A percentile compares a stretch with the other conserved stretches of the same genome.
Evolutionary conservation across 1,140 invertebrate genomes (phyloP).

Genomic region (Radopholus similis): DNA sequence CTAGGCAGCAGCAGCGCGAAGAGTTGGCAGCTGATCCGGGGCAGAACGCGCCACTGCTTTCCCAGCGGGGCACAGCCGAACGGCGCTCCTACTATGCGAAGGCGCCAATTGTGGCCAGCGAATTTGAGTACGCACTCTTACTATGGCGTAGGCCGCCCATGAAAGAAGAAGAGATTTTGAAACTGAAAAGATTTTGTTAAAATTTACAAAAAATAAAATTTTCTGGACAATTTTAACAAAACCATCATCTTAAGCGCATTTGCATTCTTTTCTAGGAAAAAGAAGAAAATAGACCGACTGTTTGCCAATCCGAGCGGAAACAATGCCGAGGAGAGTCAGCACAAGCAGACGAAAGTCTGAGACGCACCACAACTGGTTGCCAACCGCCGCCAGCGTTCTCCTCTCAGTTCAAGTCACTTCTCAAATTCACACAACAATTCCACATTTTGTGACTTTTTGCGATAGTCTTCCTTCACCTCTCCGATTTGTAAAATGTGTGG

Average conservation of each 20-base stretch:
- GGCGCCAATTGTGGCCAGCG: conserved; percentile 15
- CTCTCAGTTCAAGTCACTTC: too few relatives aligned
- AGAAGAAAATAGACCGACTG: conserved; percentile 36
- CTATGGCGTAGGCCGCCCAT: not conserved
- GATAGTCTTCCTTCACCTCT: too few relatives aligned
- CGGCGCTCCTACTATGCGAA: conserved; percentile 34
- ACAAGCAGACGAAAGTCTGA: not conserved
- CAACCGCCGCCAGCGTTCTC: too few relatives aligned
- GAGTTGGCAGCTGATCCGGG: not conserved
- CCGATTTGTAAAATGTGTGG: too few relatives aligned
- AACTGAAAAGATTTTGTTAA: conserved; percentile 4
- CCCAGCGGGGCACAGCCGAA: conserved; percentile 24
- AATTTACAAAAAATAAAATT: not conserved
- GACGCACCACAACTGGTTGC: too few relatives aligned
- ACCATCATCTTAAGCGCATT: not conserved
- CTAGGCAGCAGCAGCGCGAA: not conserved
- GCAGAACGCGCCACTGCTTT: conserved; percentile 14
- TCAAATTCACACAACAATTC: too few relatives aligned
- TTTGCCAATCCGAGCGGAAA: conserved; percentile 17
- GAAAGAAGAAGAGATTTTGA: not conserved
- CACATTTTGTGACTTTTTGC: too few relatives aligned
- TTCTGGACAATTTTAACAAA: not conserved
- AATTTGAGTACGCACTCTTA: conserved; percentile 25
- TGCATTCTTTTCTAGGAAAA: conserved; percentile 25
- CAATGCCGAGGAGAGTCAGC: not conserved